Evolutionary conservation across 2,113 vertebrate genomes (phyloP).

Genomic region (Parotia lawesii): DNA sequence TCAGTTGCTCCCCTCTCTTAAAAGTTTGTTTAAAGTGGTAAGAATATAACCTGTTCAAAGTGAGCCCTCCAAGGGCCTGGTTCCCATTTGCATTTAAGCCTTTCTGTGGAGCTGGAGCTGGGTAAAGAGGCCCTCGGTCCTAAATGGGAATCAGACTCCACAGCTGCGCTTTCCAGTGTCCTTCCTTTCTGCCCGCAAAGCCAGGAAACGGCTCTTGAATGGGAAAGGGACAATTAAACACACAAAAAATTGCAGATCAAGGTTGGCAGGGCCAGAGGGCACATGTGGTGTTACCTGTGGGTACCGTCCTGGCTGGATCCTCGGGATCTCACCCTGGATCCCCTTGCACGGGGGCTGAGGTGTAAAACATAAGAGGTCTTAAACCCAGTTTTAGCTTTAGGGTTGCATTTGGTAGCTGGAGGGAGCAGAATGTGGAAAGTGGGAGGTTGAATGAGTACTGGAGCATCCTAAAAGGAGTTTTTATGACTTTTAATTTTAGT

Average conservation of each 20-base stretch:
- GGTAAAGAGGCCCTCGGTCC: conserved; percentile 28
- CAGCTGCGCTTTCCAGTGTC: background rate
- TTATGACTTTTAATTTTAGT: background rate
- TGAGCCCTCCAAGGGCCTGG: conserved; percentile 41
- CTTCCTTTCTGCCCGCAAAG: background rate
- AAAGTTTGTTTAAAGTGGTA: conserved; percentile 43
- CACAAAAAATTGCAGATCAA: background rate
- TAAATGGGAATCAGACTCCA: conserved; percentile 61
- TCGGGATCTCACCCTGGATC: rapidly evolving
- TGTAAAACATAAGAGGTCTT: background rate
- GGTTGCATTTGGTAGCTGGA: background rate
- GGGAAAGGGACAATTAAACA: background rate
- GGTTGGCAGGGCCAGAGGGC: rapidly evolving
- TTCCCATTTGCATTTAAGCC: conserved; percentile 50
- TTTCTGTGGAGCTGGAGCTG: background rate
- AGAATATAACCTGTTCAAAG: conserved; percentile 59
- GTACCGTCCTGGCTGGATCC: rapidly evolving
- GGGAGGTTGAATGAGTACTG: rapidly evolving
- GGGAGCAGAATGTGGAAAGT: background rate
- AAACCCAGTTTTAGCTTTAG: background rate
- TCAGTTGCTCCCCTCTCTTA: background rate
- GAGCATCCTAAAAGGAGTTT: background rate
- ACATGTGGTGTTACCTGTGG: rapidly evolving
- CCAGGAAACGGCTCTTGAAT: background rate
- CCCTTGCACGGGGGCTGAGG: background rate